These are phyloP conservation scores for Lucifuga dentata DNA, from an alignment of 2,113 vertebrate species.

Conservation along the genomic window DNA sequence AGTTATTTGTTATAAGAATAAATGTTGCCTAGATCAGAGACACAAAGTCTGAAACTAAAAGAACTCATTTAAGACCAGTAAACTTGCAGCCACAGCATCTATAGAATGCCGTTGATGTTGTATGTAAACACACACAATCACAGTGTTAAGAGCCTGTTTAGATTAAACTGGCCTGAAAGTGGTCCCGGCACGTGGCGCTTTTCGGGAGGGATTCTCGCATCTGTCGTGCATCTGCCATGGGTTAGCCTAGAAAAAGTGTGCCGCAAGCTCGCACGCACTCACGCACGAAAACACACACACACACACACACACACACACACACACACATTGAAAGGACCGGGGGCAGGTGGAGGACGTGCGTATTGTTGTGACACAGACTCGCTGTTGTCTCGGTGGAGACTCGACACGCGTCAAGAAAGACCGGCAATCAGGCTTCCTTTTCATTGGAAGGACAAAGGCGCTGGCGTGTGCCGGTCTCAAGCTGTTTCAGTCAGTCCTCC, in stretches of 20 bases:
- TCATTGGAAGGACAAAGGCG: slow-evolving; percentile 22
- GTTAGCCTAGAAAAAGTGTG: slow-evolving; percentile 23
- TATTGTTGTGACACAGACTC: slow-evolving; percentile 51
- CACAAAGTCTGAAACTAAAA: too few species aligned
- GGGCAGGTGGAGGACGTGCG: slow-evolving; percentile 72
- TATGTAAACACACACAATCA: slow-evolving; percentile 29
- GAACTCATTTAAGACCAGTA: too few species aligned
- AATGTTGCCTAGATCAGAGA: too few species aligned
- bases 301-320: slow-evolving; percentile 10
- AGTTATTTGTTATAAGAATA: too few species aligned
- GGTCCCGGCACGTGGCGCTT: slow-evolving; percentile 42
- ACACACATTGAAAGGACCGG: slow-evolving; percentile 21
- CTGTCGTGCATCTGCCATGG: slow-evolving; percentile 62
- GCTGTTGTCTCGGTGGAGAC: slow-evolving; percentile 30
- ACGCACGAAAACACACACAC: slow-evolving; percentile 6
- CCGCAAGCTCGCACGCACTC: too few species aligned
- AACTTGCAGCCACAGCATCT: too few species aligned
- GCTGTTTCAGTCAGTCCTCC: slow-evolving; percentile 15
- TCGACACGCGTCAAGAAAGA: slow-evolving; percentile 65
- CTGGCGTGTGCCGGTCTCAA: slow-evolving; percentile 55
- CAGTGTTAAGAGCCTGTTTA: slow-evolving; percentile 28
- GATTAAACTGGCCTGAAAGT: not conserved
- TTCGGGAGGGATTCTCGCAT: slow-evolving; percentile 34
- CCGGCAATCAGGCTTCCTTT: slow-evolving; percentile 50
- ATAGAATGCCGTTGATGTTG: slow-evolving; percentile 12